These are phyloP conservation scores for Myrmecophaga tridactyla DNA, from an alignment of 2,113 vertebrate genomes.

Conservation along the genomic window DNA sequence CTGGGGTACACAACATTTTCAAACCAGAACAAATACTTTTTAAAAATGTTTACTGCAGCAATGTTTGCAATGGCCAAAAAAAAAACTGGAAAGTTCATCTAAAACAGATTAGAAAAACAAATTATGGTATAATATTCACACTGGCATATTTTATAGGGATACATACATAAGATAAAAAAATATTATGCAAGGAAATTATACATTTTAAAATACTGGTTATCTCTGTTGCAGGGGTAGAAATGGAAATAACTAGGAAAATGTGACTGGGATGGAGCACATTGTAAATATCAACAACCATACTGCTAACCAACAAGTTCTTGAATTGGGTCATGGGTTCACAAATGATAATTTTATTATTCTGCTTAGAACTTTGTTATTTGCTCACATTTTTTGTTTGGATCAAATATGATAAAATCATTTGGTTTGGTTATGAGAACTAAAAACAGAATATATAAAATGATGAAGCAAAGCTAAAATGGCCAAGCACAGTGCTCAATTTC, in stretches of 20 bases:
- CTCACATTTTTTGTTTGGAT: not conserved
- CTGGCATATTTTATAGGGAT: not conserved
- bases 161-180: not conserved
- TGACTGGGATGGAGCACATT: not conserved
- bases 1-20: too few relatives aligned
- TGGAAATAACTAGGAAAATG: too few relatives aligned
- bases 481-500: not conserved
- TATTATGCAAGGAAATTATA: not conserved
- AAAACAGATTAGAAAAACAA: not conserved
- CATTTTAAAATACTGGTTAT: not conserved
- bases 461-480: not conserved
- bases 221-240: not conserved
- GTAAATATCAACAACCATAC: not conserved
- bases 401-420: not conserved
- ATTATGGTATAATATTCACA: not conserved
- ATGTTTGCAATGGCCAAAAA: not conserved
- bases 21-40: too few relatives aligned
- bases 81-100: not conserved
- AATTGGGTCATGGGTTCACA: not conserved
- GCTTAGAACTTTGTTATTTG: not conserved
- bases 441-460: not conserved
- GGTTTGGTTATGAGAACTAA: not conserved
- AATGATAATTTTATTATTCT: not conserved
- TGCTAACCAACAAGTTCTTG: not conserved
- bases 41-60: not conserved